Conservation (phyloP, 2,797 vertebrate species). For the Gymnocypris eckloni region DNA sequence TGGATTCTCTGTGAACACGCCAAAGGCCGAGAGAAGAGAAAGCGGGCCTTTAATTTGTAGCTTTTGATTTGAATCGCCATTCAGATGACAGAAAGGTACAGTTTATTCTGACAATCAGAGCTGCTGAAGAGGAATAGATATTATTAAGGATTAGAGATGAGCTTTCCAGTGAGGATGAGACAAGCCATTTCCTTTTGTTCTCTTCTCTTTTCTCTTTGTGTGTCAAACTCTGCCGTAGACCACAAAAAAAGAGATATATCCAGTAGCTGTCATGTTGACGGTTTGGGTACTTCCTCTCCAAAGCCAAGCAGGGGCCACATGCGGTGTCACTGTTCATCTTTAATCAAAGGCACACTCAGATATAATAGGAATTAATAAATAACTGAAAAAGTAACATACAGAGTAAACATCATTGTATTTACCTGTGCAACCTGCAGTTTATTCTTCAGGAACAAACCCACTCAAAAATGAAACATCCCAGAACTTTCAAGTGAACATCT, state of each 20-base stretch:
- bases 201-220: slow-evolving; percentile 42
- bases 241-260: slow-evolving; percentile 38
- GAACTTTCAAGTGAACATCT: background rate
- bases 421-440: background rate
- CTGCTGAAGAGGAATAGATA: slow-evolving; percentile 71
- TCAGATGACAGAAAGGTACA: slow-evolving; percentile 78
- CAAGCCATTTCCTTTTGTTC: slow-evolving; percentile 61
- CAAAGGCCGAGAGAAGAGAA: slow-evolving; percentile 75
- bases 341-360: slow-evolving; percentile 32
- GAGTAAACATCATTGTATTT: slow-evolving; percentile 10
- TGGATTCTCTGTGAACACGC: slow-evolving; percentile 71
- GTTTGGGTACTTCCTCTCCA: slow-evolving; percentile 41
- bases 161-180: slow-evolving; percentile 63
- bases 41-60: slow-evolving; percentile 78
- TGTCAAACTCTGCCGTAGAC: slow-evolving; percentile 56
- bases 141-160: slow-evolving; percentile 73
- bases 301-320: slow-evolving; percentile 35
- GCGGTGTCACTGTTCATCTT: slow-evolving; percentile 37
- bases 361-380: slow-evolving; percentile 23
- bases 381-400: background rate
- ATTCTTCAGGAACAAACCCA: background rate
- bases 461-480: background rate
- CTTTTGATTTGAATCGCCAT: slow-evolving; percentile 78
- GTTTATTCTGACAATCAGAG: slow-evolving; percentile 79
- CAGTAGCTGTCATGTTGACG: slow-evolving; percentile 54